A percentile compares a stretch with the other conserved stretches of the same genome.
Evolutionary conservation across 2,113 vertebrate species (phyloP).

Genomic region (Cettia cetti): DNA sequence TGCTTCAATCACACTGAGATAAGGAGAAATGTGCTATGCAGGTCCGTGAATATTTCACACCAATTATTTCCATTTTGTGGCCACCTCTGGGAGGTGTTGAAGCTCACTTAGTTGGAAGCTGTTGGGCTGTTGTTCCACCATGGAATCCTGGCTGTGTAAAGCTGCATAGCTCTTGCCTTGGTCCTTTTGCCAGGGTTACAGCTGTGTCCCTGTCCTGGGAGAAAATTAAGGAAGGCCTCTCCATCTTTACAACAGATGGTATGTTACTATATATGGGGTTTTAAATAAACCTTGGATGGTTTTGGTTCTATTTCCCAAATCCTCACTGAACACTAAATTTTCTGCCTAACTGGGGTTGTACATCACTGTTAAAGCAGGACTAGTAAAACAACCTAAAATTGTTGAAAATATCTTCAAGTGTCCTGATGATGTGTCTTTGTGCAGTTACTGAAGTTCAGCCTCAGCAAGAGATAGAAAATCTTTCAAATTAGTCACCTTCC

Average conservation of each 20-base stretch:
- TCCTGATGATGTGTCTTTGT: background rate
- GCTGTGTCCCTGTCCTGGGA: background rate
- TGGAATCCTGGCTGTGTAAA: background rate
- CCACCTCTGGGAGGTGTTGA: background rate
- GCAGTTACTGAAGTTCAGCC: background rate
- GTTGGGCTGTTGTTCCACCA: background rate
- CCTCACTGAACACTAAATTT: background rate
- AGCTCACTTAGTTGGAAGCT: background rate
- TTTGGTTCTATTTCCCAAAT: background rate
- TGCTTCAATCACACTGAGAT: background rate
- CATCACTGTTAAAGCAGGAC: background rate
- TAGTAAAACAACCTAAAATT: background rate
- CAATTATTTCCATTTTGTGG: background rate
- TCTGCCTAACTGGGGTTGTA: background rate
- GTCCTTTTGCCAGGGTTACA: background rate
- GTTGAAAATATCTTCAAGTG: background rate
- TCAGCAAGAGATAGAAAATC: accelerated
- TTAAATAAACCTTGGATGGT: background rate
- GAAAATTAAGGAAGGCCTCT: background rate
- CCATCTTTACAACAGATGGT: background rate
- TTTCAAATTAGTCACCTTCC: background rate
- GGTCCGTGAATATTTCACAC: background rate
- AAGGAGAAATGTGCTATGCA: background rate
- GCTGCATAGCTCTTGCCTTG: background rate
- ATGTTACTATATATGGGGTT: background rate